phyloP scores from a whole-genome alignment of 2,113 vertebrate species.

The Spilogale gracilis region DNA sequence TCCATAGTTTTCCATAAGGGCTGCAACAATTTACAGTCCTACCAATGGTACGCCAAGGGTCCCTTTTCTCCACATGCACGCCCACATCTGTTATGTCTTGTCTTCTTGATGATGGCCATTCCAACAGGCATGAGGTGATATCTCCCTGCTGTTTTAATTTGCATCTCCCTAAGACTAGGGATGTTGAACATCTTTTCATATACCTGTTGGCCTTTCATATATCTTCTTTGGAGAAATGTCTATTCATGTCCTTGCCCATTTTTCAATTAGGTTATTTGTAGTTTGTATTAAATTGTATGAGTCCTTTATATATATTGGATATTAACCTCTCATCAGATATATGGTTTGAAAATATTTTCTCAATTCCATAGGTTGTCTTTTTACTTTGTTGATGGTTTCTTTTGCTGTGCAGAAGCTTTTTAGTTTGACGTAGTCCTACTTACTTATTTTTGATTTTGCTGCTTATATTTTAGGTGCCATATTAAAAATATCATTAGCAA shows the following conservation, averaged over 20 bases:
- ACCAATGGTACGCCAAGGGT: neutral
- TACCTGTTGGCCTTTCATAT: neutral
- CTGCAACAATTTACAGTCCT: neutral
- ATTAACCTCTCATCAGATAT: neutral
- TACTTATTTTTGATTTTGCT: neutral
- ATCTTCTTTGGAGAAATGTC: neutral
- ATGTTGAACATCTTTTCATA: neutral
- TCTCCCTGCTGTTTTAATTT: neutral
- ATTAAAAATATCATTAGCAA: neutral
- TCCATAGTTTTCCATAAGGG: neutral
- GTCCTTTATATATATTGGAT: neutral
- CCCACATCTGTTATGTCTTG: neutral
- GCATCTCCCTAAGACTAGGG: neutral
- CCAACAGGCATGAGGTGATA: neutral
- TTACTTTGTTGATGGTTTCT: neutral
- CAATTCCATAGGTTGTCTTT: neutral
- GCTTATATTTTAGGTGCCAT: neutral
- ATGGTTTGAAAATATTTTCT: neutral
- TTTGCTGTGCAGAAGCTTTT: neutral
- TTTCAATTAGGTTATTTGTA: neutral
- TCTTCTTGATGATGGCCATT: neutral
- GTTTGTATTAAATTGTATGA: neutral
- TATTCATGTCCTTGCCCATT: neutral
- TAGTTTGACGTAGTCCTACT: neutral
- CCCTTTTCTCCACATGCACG: neutral